These are phyloP conservation scores for Stegastes partitus DNA, from an alignment of 2,113 vertebrate genomes.

Conservation along the genomic window DNA sequence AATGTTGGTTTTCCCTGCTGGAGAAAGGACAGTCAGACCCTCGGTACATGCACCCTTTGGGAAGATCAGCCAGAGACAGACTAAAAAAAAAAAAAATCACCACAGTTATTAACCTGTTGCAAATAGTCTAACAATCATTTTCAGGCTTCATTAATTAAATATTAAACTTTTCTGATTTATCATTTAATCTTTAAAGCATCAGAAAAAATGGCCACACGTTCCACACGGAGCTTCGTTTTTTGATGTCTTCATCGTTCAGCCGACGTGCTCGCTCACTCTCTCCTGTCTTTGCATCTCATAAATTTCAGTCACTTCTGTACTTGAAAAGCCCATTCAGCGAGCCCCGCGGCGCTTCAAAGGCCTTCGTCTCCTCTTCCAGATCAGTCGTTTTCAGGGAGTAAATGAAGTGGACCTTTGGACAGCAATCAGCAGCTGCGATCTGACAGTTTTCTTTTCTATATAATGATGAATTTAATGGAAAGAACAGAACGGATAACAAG, in stretches of 20 bases:
- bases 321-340: slow-evolving; percentile 52
- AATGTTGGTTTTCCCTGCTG: not conserved
- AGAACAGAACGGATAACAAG: slow-evolving; percentile 10
- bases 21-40: not conserved
- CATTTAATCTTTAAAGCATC: not conserved
- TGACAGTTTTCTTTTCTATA: slow-evolving; percentile 41
- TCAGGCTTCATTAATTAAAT: too few relatives aligned
- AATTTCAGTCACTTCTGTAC: slow-evolving; percentile 28
- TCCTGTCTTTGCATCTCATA: slow-evolving; percentile 2
- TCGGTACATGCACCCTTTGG: too few relatives aligned
- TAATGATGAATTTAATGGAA: slow-evolving; percentile 35
- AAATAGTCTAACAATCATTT: too few relatives aligned
- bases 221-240: not conserved
- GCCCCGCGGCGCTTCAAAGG: slow-evolving; percentile 44
- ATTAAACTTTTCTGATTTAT: not conserved
- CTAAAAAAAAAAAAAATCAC: too few relatives aligned
- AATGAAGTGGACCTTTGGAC: slow-evolving; percentile 51
- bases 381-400: slow-evolving; percentile 41
- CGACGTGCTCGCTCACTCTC: not conserved
- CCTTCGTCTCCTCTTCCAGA: slow-evolving; percentile 27
- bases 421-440: slow-evolving; percentile 49
- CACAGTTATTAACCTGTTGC: too few relatives aligned
- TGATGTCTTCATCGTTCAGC: not conserved
- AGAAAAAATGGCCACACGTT: not conserved
- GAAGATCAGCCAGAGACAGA: not conserved